Evolutionary conservation across 2,888 invertebrate species (phyloP), one percentile per base, ranked within the genome.

Genomic region (Zaprionus bogoriensis): DNA sequence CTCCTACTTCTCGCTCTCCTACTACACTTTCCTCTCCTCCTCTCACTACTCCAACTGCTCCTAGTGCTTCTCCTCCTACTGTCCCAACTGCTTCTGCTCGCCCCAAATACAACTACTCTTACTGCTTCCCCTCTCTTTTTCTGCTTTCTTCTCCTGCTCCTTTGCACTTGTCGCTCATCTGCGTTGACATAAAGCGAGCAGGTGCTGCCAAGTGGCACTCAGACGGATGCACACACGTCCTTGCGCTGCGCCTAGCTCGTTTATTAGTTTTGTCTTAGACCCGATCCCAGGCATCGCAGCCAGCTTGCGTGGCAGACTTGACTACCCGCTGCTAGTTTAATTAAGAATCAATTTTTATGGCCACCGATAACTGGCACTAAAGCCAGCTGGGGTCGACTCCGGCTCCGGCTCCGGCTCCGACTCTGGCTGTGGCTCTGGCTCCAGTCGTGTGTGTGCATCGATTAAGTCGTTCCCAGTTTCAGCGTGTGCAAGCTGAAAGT

Each of bases 321-420:
- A n/a, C n/a, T n/a, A n/a, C n/a, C 20, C 28, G 25, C 6, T 52
- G 58, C 82, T 68, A 65, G 70, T 86, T 81, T 86, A 81, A 86
- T 81, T 83, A 86, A 75, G 75, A 80, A 75, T 63, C 86, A 86
- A 83, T 81, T 86, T 81, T 83, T 77, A 81, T 79, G 45, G 83
- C 61, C 57, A 51, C 59, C 73, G 70, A 81, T 81, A 73, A 59
- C 55, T 70, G 69, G 60, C 64, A 84, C 63, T 73, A 73, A 78
- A 80, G 61, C 39, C 27, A 23, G 23, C n/a, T n/a, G n/a, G n/a
- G n/a, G n/a, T n/a, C n/a, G n/a, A n/a, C n/a, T n/a, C n/a, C n/a
- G n/a, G n/a, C n/a, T n/a, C n/a, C n/a, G n/a, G n/a, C n/a, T n/a
- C n/a, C n/a, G n/a, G n/a, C n/a, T n/a, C n/a, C n/a, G n/a, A n/a